Conservation (phyloP, 2,797 vertebrate species). For the Artibeus lituratus region DNA sequence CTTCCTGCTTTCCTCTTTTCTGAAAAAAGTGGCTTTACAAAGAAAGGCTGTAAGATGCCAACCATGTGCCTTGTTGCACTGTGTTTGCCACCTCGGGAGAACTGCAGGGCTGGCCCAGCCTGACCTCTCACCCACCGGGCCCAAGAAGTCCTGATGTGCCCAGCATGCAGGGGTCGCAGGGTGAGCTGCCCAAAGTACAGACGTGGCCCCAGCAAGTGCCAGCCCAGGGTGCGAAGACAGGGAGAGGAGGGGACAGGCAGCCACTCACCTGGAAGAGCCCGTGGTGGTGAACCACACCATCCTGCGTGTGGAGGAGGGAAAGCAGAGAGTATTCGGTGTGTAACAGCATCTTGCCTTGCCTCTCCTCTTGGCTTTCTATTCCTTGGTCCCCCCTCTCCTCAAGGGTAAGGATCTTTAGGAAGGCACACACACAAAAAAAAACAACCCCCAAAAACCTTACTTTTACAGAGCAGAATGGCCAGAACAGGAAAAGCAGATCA, state of each 20-base stretch:
- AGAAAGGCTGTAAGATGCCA: not conserved
- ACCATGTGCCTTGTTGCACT: not conserved
- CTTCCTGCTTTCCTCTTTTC: slow-evolving; percentile 44
- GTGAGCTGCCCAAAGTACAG: not conserved
- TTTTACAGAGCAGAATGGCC: not conserved
- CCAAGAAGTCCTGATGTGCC: not conserved
- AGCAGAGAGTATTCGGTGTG: slow-evolving; percentile 98
- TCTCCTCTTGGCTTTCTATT: slow-evolving; percentile 96
- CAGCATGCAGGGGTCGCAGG: rapidly evolving
- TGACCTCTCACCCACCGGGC: not conserved
- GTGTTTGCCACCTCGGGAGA: not conserved
- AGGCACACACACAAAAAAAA: slow-evolving; percentile 51
- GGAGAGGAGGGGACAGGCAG: not conserved
- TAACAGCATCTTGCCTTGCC: slow-evolving; percentile 99
- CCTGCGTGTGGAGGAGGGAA: slow-evolving; percentile 97
- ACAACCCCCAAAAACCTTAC: slow-evolving; percentile 5
- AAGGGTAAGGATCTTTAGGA: slow-evolving; percentile 93
- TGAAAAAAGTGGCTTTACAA: slow-evolving; percentile 1
- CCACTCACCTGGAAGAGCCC: slow-evolving; percentile 96
- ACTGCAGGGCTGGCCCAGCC: not conserved
- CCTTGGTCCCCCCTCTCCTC: slow-evolving; percentile 93
- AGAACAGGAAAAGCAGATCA: not conserved
- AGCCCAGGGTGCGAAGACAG: not conserved
- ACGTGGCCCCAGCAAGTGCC: not conserved
- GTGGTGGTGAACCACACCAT: slow-evolving; percentile 98